These are phyloP conservation scores for Scaptomyza cyrtandrae DNA, from an alignment of 2,888 invertebrate species.

Conservation along the genomic window DNA sequence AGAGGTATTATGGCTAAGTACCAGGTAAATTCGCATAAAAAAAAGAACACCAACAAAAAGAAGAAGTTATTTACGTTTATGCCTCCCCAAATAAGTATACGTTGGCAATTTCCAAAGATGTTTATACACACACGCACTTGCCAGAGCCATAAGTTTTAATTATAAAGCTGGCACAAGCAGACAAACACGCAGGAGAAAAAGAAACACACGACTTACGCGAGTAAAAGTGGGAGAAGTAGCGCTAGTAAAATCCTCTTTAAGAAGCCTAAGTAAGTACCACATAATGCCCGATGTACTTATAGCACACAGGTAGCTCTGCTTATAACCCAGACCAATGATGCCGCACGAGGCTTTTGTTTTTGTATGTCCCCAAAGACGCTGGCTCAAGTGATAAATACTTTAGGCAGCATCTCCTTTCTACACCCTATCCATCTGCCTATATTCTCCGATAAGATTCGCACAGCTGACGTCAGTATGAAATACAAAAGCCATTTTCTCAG, in stretches of 20 bases:
- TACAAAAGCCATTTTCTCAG: constrained; percentile 49
- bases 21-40: constrained; percentile 33
- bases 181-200: constrained; percentile 5
- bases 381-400: constrained; percentile 51
- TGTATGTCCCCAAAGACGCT: constrained; percentile 59
- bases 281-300: constrained; percentile 67
- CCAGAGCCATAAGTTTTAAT: constrained; percentile 72
- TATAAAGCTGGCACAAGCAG: constrained; percentile 41
- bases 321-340: no score
- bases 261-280: constrained; percentile 75
- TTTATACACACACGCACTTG: constrained; percentile 27
- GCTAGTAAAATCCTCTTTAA: constrained; percentile 67
- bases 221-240: constrained; percentile 8
- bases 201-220: constrained; percentile 15
- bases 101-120: constrained; percentile 14
- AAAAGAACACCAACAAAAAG: not conserved
- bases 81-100: constrained; percentile 16
- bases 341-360: constrained; percentile 16
- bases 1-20: constrained; percentile 27
- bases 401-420: not conserved
- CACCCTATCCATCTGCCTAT: constrained; percentile 3
- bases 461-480: constrained; percentile 65
- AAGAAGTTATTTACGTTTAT: constrained; percentile 48
- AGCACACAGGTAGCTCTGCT: constrained; percentile 29
- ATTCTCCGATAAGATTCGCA: constrained; percentile 33